Conservation (phyloP, 2,888 invertebrate genomes). For the Drosophila mayaguana region DNA sequence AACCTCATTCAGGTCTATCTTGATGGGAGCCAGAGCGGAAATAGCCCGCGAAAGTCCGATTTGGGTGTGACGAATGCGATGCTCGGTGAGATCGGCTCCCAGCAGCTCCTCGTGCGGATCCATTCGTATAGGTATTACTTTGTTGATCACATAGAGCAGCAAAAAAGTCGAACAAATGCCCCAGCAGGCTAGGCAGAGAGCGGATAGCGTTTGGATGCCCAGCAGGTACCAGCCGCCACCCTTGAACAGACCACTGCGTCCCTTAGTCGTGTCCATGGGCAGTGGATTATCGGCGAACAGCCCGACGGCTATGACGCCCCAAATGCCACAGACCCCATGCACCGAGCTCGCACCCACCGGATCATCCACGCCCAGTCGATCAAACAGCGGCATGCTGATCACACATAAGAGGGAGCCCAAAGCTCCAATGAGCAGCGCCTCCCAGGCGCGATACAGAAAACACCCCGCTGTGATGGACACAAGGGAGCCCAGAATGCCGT, state of each 20-base stretch:
- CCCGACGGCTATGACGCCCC: conserved; percentile 92
- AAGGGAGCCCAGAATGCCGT: conserved; percentile 93
- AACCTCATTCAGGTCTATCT: conserved; percentile 85
- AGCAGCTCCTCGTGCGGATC: conserved; percentile 93
- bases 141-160: conserved; percentile 92
- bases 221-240: conserved; percentile 95
- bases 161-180: conserved; percentile 89
- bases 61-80: conserved; percentile 89
- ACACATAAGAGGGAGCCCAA: conserved; percentile 92
- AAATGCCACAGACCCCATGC: conserved; percentile 92
- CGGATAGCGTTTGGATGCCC: conserved; percentile 92
- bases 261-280: conserved; percentile 92
- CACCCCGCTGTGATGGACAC: conserved; percentile 96
- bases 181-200: conserved; percentile 90
- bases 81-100: conserved; percentile 96
- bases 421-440: conserved; percentile 92
- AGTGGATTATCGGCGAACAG: conserved; percentile 94
- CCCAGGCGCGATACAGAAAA: conserved; percentile 94
- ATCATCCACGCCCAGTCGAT: conserved; percentile 90
- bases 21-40: conserved; percentile 89
- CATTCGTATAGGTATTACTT: conserved; percentile 93
- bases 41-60: conserved; percentile 90
- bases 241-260: conserved; percentile 91
- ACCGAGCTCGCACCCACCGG: conserved; percentile 97
- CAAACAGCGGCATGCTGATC: conserved; percentile 90